Evolutionary conservation across 2,888 invertebrate genomes (phyloP), one percentile per base, ranked within the genome.

Genomic region (Cyaniris semiargus): DNA sequence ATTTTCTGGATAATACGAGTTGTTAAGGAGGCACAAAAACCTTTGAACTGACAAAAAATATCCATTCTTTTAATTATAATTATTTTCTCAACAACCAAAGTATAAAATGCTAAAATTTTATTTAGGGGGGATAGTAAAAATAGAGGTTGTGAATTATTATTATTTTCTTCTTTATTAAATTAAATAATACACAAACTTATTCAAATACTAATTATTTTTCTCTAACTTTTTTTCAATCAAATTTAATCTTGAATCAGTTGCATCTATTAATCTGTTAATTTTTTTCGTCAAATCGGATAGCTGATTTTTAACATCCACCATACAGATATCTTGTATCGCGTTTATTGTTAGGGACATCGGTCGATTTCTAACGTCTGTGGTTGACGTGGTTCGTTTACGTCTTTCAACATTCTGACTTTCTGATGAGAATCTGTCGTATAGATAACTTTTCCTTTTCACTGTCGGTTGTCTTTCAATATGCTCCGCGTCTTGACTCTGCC

Each of bases 281-380:
- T 87, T 92, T 81, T 93, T 94, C 0, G 90, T 89, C 77, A 94
- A 82, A 27, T 93, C 93, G 38, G 85, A 60, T 27, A 94, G 80
- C 80, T 94, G 94, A 60, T 86, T 93, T 80, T 92, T 94, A 76
- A 94, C 90, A 80, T 94, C 94, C 0, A 92, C 89, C 91, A 94
- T 92, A 78, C 93, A 93, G 82, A 93, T 91, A 82, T 94, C 94
- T 85, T 93, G 93, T 84, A 94, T 93, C 8, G 91, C 89, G 80
- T 88, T 92, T 10, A 93, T 87, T 18, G 87, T 90, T 71, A 92
- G 84, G 1, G 93, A 93, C 79, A 88, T 84, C 8, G 91, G 89
- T 79, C 90, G 84, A 58, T 86, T 88, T 78, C 83, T 88, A 15
- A 84, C 87, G 1, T 90, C 90, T 27, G 85, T 86, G 0, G 84